Evolutionary conservation across 2,113 vertebrate genomes (phyloP).

Genomic region (Prolemur simus): DNA sequence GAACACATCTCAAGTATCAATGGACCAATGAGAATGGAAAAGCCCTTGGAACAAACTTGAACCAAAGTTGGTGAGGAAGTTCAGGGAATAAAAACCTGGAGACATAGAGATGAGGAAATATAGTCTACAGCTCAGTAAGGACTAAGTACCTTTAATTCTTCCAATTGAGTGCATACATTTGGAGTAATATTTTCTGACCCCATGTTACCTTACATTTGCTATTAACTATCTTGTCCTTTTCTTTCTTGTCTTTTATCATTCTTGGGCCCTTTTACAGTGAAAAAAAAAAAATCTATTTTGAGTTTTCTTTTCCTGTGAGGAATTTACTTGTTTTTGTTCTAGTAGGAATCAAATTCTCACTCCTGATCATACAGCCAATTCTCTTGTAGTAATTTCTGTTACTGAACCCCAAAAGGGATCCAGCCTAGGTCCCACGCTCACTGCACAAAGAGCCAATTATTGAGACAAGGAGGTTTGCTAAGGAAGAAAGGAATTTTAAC

Average conservation of each 20-base stretch:
- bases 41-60: neutral
- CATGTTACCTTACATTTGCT: neutral
- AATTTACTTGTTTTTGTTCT: conserved; percentile 21
- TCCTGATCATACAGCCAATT: neutral
- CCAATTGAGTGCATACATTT: neutral
- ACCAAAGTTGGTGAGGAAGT: neutral
- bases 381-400: neutral
- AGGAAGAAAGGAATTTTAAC: too few relatives aligned
- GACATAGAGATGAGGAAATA: neutral
- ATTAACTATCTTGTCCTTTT: neutral
- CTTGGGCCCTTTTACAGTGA: neutral
- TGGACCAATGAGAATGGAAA: neutral
- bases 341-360: neutral
- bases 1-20: neutral
- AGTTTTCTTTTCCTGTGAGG: neutral
- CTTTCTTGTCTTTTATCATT: neutral
- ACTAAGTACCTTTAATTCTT: neutral
- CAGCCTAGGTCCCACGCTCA: too few relatives aligned
- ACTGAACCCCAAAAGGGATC: neutral
- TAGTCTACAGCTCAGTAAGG: neutral
- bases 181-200: neutral
- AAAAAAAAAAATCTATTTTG: neutral
- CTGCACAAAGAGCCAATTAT: too few relatives aligned
- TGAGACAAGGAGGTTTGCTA: too few relatives aligned
- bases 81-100: neutral